Evolutionary conservation across 2,797 vertebrate species (phyloP).

Genomic region (Pristis pectinata): DNA sequence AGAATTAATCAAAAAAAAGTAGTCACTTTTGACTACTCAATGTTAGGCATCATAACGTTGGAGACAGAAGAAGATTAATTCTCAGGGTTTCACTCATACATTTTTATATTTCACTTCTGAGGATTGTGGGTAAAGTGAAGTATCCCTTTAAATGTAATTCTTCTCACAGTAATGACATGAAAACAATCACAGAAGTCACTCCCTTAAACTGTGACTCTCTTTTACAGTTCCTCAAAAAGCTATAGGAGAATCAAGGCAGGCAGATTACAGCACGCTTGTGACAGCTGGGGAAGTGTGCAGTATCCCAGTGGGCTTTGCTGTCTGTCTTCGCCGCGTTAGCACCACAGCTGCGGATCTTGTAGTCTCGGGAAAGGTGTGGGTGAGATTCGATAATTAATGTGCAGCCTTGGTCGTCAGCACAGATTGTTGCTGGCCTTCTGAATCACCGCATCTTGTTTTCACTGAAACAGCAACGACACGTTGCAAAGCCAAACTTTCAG

Average conservation of each 20-base stretch:
- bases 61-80: neutral
- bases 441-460: conserved; percentile 31
- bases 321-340: conserved; percentile 43
- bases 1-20: neutral
- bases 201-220: conserved; percentile 23
- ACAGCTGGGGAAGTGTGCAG: conserved; percentile 33
- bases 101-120: neutral
- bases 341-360: conserved; percentile 46
- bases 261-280: conserved; percentile 34
- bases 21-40: neutral
- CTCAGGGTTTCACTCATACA: no score
- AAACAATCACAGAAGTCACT: conserved; percentile 21
- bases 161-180: neutral
- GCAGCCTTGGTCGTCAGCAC: conserved; percentile 59
- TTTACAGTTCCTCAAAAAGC: neutral
- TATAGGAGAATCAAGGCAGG: conserved; percentile 17
- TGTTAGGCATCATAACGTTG: neutral
- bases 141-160: conserved; percentile 16
- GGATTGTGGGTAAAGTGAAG: neutral
- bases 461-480: conserved; percentile 31
- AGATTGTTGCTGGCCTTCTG: conserved; percentile 54
- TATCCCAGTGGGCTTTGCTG: conserved; percentile 39
- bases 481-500: conserved; percentile 34
- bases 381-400: conserved; percentile 66
- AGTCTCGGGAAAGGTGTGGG: conserved; percentile 45